Evolutionary conservation across 2,113 vertebrate genomes (phyloP).

Genomic region (Xyliphius kryptos): DNA sequence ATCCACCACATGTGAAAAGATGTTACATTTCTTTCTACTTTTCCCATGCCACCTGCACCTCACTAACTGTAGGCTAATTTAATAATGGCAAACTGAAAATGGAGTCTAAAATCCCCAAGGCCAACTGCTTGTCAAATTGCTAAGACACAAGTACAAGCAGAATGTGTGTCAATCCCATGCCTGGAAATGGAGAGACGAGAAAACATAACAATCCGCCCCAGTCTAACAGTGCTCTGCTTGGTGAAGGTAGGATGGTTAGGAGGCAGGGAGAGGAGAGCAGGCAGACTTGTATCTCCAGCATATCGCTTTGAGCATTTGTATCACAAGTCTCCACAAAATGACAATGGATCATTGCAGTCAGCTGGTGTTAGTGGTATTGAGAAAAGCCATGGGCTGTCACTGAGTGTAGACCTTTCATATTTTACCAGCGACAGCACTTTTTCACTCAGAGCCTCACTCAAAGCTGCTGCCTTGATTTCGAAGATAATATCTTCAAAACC

Average conservation of each 20-base stretch:
- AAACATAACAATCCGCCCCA: conserved; percentile 62
- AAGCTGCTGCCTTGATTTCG: conserved; percentile 61
- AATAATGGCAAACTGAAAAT: conserved; percentile 74
- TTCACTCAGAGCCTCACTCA: conserved; percentile 64
- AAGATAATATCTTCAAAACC: conserved; percentile 74
- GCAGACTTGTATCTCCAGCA: conserved; percentile 68
- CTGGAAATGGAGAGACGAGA: conserved; percentile 24
- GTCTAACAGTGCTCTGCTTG: conserved; percentile 23
- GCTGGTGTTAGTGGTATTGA: conserved; percentile 67
- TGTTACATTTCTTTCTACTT: no score
- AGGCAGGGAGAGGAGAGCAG: conserved; percentile 50
- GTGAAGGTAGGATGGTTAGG: conserved; percentile 49
- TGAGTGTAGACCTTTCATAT: conserved; percentile 66
- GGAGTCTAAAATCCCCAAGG: conserved; percentile 66
- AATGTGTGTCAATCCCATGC: conserved; percentile 48
- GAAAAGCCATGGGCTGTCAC: conserved; percentile 74
- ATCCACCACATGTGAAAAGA: no score
- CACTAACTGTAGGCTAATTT: conserved; percentile 61
- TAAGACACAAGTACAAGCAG: conserved; percentile 67
- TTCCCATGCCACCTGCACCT: conserved; percentile 42
- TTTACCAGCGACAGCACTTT: conserved; percentile 66
- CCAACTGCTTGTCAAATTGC: conserved; percentile 67
- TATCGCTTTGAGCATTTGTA: conserved; percentile 72
- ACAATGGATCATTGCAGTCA: conserved; percentile 71
- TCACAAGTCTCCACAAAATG: conserved; percentile 68